These are phyloP conservation scores for Arnoldichthys spilopterus DNA, from an alignment of 2,797 vertebrate genomes.

Conservation along the genomic window DNA sequence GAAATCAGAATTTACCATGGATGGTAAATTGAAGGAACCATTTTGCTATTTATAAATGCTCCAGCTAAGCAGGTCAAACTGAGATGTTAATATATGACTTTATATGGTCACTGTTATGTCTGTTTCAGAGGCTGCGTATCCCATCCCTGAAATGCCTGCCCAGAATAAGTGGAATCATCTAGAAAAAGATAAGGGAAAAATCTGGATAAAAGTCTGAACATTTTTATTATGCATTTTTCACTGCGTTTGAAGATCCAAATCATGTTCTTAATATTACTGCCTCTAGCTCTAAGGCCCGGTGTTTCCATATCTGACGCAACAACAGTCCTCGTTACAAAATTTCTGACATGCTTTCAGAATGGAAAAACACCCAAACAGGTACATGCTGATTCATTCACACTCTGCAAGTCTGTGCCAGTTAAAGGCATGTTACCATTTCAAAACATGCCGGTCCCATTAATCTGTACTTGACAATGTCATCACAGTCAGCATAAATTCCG, in stretches of 20 bases:
- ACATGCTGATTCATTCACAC: constrained; percentile 16
- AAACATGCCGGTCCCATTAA: background rate
- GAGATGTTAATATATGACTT: background rate
- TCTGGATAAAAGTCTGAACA: background rate
- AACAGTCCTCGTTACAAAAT: constrained; percentile 43
- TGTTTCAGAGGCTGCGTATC: constrained; percentile 3
- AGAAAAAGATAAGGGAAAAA: background rate
- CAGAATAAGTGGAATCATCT: background rate
- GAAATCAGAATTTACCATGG: background rate
- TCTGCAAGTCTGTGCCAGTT: constrained; percentile 52
- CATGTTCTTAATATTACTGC: background rate
- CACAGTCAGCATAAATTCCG: background rate
- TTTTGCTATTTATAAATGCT: background rate
- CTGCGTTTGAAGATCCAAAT: background rate
- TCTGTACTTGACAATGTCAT: background rate
- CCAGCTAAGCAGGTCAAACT: background rate
- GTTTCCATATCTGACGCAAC: no score
- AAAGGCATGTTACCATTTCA: constrained; percentile 39
- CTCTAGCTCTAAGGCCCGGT: background rate
- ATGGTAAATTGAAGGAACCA: background rate
- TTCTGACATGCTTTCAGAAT: constrained; percentile 6
- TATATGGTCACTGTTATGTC: background rate
- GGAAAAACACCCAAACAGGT: constrained; percentile 29
- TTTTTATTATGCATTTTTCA: background rate
- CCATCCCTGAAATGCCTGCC: background rate